Evolutionary conservation across 1,140 invertebrate species (phyloP), one percentile per base, ranked within the genome.

Genomic region (Chionoecetes opilio): DNA sequence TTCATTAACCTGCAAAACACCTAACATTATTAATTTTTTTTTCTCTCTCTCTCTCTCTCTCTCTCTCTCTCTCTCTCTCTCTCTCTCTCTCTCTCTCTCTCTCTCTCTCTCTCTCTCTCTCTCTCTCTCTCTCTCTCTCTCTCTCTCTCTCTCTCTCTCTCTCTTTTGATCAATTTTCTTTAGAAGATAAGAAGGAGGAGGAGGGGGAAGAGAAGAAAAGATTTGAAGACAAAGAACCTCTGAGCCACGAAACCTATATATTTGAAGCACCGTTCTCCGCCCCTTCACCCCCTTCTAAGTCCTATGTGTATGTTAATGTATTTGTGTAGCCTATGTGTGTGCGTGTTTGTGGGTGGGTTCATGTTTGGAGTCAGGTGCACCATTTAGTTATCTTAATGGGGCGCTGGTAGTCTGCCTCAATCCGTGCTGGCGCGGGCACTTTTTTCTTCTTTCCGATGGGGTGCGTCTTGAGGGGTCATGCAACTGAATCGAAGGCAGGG

Each of bases 1-100:
- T 94, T 89, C 6, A 32, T 91, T 14, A 94, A 89, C 34, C 88
- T 94, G 26, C 91, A 93, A 37, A 2, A 85, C 3, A n/a, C 11
- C n/a, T n/a, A 37, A 26, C 86, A 3, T 8, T 38, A 75, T 14
- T 11, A n/a, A 75, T 14, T 11, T 11, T 14, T 75, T 11, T 26
- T 37, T 38, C 32, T 53, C 88, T 32, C 9, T 32, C 88, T 89
- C 29, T 35, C 87, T n/a, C 86, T n/a, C 87, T 89, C 87, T 26
- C 37, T 26, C n/a, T 26, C 37, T 26, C 32, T 35, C 34, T 26
- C 85, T 37, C 34, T 87, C 85, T 35, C 85, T 37, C 37, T 37
- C 32, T 35, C 85, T 37, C 32, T 37, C 29, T 53, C 46, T 53
- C 46, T 53, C 46, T 53, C 46, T 41, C 38, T 41, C 38, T 41